phyloP scores from a whole-genome alignment of 1,140 invertebrate genomes.

The Drosophila sp. region DNA sequence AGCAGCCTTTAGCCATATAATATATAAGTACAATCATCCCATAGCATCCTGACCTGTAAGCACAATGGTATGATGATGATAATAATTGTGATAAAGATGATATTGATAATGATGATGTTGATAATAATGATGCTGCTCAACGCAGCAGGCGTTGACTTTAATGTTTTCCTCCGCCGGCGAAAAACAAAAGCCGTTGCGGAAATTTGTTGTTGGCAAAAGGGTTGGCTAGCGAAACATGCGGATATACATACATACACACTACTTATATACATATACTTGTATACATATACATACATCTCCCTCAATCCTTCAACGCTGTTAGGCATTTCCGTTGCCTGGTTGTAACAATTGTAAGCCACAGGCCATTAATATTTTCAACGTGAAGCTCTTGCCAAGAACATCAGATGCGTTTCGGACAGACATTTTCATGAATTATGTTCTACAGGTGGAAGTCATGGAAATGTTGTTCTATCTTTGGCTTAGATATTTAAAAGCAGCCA shows the following conservation, averaged over 20 bases:
- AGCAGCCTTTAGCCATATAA: too few species aligned
- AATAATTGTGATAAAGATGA: neutral
- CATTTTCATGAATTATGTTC: neutral
- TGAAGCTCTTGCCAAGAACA: neutral
- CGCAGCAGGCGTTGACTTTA: conserved; percentile 6
- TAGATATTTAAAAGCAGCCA: neutral
- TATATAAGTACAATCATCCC: too few species aligned
- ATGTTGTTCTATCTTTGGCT: neutral
- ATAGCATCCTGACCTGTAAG: too few species aligned
- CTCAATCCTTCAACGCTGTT: conserved; percentile 5
- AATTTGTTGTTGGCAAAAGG: conserved; percentile 9
- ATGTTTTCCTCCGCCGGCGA: neutral
- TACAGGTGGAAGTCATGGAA: neutral
- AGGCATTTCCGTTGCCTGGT: neutral
- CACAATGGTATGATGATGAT: neutral
- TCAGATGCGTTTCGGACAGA: neutral
- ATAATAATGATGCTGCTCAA: neutral
- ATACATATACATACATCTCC: neutral
- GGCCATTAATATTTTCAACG: conserved; percentile 9
- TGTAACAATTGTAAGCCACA: conserved; percentile 7
- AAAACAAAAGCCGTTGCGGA: conserved; percentile 12
- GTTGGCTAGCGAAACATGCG: conserved; percentile 1
- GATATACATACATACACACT: neutral
- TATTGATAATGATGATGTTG: neutral
- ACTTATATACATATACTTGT: neutral